A percentile compares a stretch with the other conserved stretches of the same genome.
Conservation (phyloP, 2,888 invertebrate genomes). For the Tenthredo livida region DNA sequence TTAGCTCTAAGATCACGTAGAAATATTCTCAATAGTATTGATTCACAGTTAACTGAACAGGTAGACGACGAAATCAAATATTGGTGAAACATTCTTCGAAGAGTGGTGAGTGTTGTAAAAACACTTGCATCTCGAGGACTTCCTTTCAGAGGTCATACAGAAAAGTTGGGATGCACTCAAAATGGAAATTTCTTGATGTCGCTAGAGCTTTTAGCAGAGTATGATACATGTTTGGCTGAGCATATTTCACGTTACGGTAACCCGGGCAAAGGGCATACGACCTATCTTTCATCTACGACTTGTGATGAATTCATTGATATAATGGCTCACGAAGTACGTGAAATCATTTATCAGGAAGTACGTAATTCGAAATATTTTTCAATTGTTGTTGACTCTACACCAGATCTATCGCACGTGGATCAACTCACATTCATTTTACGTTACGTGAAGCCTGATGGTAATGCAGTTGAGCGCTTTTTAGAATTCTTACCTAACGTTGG, state of each 20-base stretch:
- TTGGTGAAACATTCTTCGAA: not conserved
- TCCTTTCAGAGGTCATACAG: not conserved
- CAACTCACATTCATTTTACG: no score
- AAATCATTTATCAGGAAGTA: slow-evolving; percentile 60
- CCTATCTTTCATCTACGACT: slow-evolving; percentile 5
- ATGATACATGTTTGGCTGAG: not conserved
- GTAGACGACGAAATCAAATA: not conserved
- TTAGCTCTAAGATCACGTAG: not conserved
- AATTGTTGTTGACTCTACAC: slow-evolving; percentile 67
- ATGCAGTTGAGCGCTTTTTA: no score
- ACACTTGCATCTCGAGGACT: not conserved
- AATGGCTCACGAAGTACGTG: not conserved
- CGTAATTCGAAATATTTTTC: slow-evolving; percentile 63
- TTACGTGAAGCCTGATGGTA: slow-evolving; percentile 56
- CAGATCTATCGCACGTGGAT: no score
- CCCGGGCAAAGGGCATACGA: not conserved
- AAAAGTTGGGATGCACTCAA: not conserved
- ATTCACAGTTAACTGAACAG: not conserved
- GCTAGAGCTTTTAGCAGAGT: slow-evolving; percentile 1
- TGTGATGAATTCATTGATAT: not conserved
- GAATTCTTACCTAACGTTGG: no score
- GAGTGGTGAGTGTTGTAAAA: not conserved
- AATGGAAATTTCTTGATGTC: slow-evolving; percentile 13
- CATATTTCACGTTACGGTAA: slow-evolving; percentile 25
- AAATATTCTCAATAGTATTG: not conserved